A percentile compares a stretch with the other conserved stretches of the same genome.
phyloP scores from a whole-genome alignment of 2,888 invertebrate genomes.

The Latrodectus hesperus region DNA sequence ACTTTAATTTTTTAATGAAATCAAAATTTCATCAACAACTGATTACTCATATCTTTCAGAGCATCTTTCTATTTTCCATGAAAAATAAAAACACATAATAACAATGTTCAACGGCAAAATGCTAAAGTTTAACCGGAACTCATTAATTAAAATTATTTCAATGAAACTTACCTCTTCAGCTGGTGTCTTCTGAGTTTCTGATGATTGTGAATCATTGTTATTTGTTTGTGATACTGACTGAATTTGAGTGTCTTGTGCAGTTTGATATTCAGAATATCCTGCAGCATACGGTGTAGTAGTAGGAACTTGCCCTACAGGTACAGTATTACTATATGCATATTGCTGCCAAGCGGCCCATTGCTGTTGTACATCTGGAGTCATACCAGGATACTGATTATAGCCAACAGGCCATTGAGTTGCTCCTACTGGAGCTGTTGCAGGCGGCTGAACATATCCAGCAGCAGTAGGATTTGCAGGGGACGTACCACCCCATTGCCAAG shows the following conservation, averaged over 20 bases:
- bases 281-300: constrained; percentile 22
- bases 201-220: constrained; percentile 5
- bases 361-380: constrained; percentile 55
- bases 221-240: neutral
- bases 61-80: too few species aligned
- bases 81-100: too few species aligned
- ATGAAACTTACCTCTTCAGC: constrained; percentile 45
- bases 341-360: constrained; percentile 55
- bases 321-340: constrained; percentile 41
- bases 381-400: constrained; percentile 52
- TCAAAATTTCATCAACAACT: neutral
- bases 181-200: constrained; percentile 42
- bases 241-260: constrained; percentile 14
- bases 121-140: too few species aligned
- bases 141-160: too few species aligned
- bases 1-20: too few species aligned
- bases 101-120: too few species aligned
- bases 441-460: constrained; percentile 35
- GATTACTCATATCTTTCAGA: neutral
- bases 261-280: constrained; percentile 33
- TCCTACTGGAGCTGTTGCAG: constrained; percentile 19
- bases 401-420: constrained; percentile 58
- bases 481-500: constrained; percentile 60
- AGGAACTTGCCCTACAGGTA: constrained; percentile 51
- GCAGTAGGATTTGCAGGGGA: constrained; percentile 25